Evolutionary conservation across 1,140 invertebrate genomes (phyloP).

Genomic region (Phymorhynchus buccinoides): DNA sequence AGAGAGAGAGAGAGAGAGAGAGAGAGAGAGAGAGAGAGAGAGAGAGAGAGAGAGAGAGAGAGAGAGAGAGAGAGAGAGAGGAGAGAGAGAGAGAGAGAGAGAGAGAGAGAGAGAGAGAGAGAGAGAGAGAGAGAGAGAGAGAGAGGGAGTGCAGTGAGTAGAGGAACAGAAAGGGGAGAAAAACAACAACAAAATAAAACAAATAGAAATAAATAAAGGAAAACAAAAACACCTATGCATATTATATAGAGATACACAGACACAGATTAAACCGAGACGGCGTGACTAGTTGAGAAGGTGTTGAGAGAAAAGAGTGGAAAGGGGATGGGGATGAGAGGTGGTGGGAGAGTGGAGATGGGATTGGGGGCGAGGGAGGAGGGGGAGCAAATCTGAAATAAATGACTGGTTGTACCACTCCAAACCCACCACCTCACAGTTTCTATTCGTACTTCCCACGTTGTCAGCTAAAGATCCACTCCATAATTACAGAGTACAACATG

Average conservation of each 20-base stretch:
- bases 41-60: not conserved
- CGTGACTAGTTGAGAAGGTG: too few relatives aligned
- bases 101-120: not conserved
- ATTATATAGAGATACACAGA: not conserved
- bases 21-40: not conserved
- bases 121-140: not conserved
- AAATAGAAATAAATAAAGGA: not conserved
- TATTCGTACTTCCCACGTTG: not conserved
- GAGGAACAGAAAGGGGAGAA: not conserved
- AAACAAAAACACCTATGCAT: not conserved
- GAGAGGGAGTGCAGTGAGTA: not conserved
- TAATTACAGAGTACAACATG: not conserved
- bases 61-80: not conserved
- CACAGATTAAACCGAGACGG: not conserved
- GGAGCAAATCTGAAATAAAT: not conserved
- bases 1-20: not conserved
- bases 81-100: not conserved
- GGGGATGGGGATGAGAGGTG: not conserved
- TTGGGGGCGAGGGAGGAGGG: not conserved
- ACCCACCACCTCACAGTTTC: not conserved
- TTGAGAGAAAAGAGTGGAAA: not conserved
- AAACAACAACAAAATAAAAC: not conserved
- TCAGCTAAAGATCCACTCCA: not conserved
- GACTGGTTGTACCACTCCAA: not conserved
- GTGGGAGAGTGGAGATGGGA: not conserved